Conservation (phyloP, 2,888 invertebrate genomes). For the Sphaerophoria taeniata region DNA sequence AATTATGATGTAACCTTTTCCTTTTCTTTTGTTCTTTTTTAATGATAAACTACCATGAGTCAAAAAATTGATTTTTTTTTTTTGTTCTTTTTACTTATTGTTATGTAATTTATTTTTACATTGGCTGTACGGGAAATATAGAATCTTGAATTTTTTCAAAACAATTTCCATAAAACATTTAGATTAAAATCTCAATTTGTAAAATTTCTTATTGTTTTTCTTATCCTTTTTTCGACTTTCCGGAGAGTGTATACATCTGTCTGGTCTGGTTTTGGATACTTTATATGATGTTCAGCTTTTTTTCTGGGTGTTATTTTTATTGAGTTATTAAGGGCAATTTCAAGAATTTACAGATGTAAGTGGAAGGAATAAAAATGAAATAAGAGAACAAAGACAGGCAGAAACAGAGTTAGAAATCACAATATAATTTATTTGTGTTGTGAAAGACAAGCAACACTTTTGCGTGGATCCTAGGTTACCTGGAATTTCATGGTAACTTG, state of each 20-base stretch:
- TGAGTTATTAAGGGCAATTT: slow-evolving; percentile 33
- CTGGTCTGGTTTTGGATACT: not conserved
- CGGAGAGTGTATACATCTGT: not conserved
- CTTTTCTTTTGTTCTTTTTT: slow-evolving; percentile 5
- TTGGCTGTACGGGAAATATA: not conserved
- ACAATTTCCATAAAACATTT: slow-evolving; percentile 68
- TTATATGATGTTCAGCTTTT: not conserved
- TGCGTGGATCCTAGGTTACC: no score
- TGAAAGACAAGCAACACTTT: no score
- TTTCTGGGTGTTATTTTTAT: slow-evolving; percentile 30
- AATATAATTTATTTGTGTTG: no score
- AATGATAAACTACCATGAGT: slow-evolving; percentile 46
- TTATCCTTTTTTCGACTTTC: slow-evolving; percentile 3
- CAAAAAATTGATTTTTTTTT: slow-evolving; percentile 31
- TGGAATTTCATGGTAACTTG: no score
- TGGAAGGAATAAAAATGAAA: not conserved
- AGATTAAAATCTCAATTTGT: slow-evolving; percentile 66
- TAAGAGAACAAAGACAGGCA: no score
- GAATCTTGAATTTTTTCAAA: slow-evolving; percentile 62
- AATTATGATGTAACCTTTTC: slow-evolving; percentile 53
- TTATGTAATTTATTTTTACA: slow-evolving; percentile 27
- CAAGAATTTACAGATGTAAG: slow-evolving; percentile 1
- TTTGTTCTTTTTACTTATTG: not conserved
- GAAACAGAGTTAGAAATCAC: no score
- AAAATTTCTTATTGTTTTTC: slow-evolving; percentile 39